Evolutionary conservation across 2,888 invertebrate species (phyloP), one percentile per base, ranked within the genome.

Genomic region (Habrosyne pyritoides): DNA sequence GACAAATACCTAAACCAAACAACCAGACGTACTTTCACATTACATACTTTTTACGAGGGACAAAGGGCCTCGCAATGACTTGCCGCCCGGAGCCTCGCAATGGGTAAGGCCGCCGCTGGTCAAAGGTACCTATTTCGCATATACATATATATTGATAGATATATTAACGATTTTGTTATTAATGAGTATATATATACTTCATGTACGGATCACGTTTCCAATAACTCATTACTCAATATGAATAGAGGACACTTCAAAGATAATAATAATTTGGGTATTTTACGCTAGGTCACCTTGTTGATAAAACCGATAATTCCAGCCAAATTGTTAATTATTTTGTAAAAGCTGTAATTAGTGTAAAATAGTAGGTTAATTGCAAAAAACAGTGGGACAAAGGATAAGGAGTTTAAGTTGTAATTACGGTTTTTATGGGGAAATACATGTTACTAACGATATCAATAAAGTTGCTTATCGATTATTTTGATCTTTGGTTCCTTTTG

Each of bases 231-330:
- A 47, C 42, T 50, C 14, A 53, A 47, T n/a, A n/a, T n/a, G n/a
- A n/a, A n/a, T 47, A 53, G 66, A 63, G 73, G 79, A 69, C 78
- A 77, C 75, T 75, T 79, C 77, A 67, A 56, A 42, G 18, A 18
- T 42, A 42, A 24, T 67, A 67, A 80, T 75, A 75, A 79, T 67
- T 76, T 73, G 66, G 72, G 57, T 53, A 60, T 60, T 70, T 69
- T 50, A 60, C 57, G 64, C 56, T 53, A 58, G 79, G 81, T 83
- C 81, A 83, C 82, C 77, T 81, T 77, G 60, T 54, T 71, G 73
- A 80, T 79, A 74, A 73, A 61, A 54, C 46, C 56, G 61, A 65
- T 64, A 66, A 64, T 63, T 63, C 53, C 52, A 65, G 57, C 61
- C 48, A 61, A 57, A 55, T 48, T 57, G 57, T 30, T 50, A 36